Evolutionary conservation across 2,888 invertebrate genomes (phyloP).

Genomic region (Rutpela maculata): DNA sequence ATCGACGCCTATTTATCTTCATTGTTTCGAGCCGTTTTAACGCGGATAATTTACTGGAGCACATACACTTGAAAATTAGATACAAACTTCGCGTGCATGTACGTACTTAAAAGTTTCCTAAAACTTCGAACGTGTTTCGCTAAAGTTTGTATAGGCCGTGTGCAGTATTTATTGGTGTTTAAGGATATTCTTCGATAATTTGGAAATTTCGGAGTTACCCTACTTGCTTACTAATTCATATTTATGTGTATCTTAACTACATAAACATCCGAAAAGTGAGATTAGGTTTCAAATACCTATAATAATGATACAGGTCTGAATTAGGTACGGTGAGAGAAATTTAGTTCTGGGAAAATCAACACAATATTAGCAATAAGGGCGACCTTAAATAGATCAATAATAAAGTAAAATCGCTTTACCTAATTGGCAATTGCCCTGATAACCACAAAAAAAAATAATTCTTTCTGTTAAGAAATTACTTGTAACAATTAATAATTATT

Average conservation of each 20-base stretch:
- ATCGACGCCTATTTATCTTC: conserved; percentile 24
- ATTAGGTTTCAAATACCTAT: no score
- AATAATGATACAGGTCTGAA: no score
- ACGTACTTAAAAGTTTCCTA: conserved; percentile 1
- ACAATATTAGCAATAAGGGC: no score
- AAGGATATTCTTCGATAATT: background rate
- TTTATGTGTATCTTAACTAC: background rate
- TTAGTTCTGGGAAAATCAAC: no score
- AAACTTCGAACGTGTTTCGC: background rate
- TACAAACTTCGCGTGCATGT: conserved; percentile 6
- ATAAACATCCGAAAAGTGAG: no score
- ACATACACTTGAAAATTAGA: background rate
- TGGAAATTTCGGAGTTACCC: background rate
- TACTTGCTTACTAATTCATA: background rate
- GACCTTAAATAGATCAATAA: no score
- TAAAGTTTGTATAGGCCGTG: background rate
- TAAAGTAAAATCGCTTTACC: no score
- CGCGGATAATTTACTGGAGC: background rate
- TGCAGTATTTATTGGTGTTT: background rate
- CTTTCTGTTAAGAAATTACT: no score
- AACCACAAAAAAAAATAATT: no score
- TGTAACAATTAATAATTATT: no score
- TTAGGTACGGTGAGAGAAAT: no score
- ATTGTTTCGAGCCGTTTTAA: conserved; percentile 11
- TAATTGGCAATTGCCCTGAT: no score